Conservation (phyloP, 1,140 invertebrate genomes). For the Nymphalis io region DNA sequence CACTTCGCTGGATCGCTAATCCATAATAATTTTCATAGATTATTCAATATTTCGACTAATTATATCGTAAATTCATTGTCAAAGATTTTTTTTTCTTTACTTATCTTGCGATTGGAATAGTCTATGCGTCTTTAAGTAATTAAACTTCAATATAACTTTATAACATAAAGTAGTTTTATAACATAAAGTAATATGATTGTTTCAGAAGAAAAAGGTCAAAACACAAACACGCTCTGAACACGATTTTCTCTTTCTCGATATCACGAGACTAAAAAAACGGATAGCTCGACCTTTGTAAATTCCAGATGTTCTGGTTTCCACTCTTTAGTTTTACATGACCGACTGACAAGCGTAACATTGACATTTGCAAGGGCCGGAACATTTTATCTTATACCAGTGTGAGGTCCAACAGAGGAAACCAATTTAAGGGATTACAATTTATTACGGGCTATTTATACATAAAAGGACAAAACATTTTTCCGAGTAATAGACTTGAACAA, state of each 20-base stretch:
- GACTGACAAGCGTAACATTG: constrained; percentile 45
- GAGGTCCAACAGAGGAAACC: constrained; percentile 16
- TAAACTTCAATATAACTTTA: too few relatives aligned
- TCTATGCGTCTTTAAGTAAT: too few relatives aligned
- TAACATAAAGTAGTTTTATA: too few relatives aligned
- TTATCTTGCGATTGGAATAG: too few relatives aligned
- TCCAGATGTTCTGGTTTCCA: constrained; percentile 32
- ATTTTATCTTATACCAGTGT: constrained; percentile 6
- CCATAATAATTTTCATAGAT: too few relatives aligned
- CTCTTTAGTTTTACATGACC: constrained; percentile 26
- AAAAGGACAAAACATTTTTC: constrained; percentile 8
- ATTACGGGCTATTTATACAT: constrained; percentile 6
- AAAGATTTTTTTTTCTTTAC: too few relatives aligned
- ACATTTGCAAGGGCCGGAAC: constrained; percentile 37
- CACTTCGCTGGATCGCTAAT: too few relatives aligned
- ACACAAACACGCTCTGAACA: not conserved
- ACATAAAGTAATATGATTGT: not conserved
- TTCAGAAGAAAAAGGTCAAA: not conserved
- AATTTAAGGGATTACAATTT: constrained; percentile 15
- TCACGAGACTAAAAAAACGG: constrained; percentile 9
- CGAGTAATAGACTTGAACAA: constrained; percentile 3
- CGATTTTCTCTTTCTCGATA: constrained; percentile 1
- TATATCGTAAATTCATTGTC: too few relatives aligned
- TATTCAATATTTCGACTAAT: too few relatives aligned
- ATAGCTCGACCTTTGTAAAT: constrained; percentile 28